Percentiles rank a stretch among this genome's conserved stretches.
These are phyloP conservation scores for Echinops telfairi DNA, from an alignment of 2,113 vertebrate genomes.

Conservation along the genomic window DNA sequence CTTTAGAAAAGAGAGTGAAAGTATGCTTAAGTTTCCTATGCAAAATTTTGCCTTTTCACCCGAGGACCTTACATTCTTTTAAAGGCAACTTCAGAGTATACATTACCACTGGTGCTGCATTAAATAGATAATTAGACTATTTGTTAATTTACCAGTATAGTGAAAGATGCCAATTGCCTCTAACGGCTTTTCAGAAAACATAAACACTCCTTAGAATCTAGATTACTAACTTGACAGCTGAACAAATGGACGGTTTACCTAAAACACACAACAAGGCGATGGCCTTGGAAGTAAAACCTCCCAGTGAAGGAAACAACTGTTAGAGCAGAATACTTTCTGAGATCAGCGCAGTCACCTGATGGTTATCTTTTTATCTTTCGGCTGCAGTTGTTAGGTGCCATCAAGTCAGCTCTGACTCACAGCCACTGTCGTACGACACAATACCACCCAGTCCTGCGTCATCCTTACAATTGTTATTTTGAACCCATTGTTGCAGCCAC, in stretches of 20 bases:
- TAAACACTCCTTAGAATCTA: constrained; percentile 14
- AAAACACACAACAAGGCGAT: constrained; percentile 10
- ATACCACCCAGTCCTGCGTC: no score
- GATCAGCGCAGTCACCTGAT: neutral
- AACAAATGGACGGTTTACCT: constrained; percentile 42
- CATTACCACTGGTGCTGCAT: constrained; percentile 1
- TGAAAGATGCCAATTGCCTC: constrained; percentile 15
- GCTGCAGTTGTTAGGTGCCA: no score
- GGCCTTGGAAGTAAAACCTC: neutral
- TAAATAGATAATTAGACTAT: constrained; percentile 42
- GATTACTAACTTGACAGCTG: constrained; percentile 34
- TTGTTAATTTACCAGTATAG: constrained; percentile 36
- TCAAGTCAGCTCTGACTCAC: no score
- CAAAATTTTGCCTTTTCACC: neutral
- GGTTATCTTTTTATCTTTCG: neutral
- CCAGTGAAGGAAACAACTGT: neutral
- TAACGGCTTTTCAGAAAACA: constrained; percentile 18
- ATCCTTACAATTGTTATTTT: no score
- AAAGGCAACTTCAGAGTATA: constrained; percentile 30
- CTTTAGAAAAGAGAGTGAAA: constrained; percentile 26
- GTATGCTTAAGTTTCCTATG: neutral
- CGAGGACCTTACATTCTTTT: neutral
- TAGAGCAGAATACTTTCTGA: neutral
- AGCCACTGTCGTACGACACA: no score
- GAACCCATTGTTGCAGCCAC: no score